phyloP scores from a whole-genome alignment of 2,113 vertebrate genomes.

The Hippocampus abdominalis region DNA sequence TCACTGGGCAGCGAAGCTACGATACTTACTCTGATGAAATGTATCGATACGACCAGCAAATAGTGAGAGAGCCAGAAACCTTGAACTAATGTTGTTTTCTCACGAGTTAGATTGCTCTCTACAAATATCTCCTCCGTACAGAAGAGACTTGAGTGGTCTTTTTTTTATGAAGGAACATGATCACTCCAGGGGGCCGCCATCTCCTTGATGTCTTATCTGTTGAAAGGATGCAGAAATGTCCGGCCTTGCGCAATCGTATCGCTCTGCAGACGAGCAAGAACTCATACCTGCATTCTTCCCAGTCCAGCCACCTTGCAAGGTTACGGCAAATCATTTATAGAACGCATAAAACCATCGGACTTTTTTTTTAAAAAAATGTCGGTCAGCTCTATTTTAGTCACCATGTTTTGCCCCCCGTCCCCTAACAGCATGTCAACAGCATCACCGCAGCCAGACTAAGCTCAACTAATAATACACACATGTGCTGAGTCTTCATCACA shows the following conservation, averaged over 20 bases:
- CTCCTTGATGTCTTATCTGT: background rate
- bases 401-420: background rate
- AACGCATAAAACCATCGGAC: background rate
- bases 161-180: background rate
- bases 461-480: constrained; percentile 6
- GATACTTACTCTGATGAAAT: too few species aligned
- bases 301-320: background rate
- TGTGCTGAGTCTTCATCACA: constrained; percentile 35
- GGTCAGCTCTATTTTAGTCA: background rate
- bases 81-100: background rate
- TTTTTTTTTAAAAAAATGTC: background rate
- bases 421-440: background rate
- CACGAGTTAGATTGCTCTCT: too few species aligned
- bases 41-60: too few species aligned
- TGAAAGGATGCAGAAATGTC: background rate
- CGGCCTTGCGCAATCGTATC: background rate
- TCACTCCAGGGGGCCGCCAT: background rate
- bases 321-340: constrained; percentile 3
- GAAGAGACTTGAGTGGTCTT: background rate
- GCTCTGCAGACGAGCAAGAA: background rate
- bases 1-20: too few species aligned
- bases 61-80: too few species aligned
- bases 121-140: background rate
- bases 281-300: background rate
- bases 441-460: background rate